Percentiles rank a stretch among this genome's conserved stretches.
These are phyloP conservation scores for Brenthis daphne DNA, from an alignment of 2,888 invertebrate species.

Conservation along the genomic window DNA sequence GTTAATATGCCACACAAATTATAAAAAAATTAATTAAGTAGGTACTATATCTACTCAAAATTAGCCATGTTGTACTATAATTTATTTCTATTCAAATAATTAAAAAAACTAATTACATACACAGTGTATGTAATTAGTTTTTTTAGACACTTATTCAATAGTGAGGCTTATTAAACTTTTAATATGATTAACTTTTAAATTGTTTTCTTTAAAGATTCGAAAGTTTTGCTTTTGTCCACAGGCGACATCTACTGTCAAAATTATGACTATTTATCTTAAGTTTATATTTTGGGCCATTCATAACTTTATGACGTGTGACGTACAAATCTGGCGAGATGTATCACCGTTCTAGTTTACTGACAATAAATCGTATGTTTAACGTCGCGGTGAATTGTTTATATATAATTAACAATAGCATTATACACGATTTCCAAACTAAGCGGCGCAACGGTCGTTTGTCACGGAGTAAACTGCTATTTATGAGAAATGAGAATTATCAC, in stretches of 20 bases:
- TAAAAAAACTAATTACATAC: too few species aligned
- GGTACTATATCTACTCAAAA: too few species aligned
- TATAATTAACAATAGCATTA: conserved; percentile 80
- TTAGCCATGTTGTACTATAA: too few species aligned
- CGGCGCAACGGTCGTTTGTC: conserved; percentile 72
- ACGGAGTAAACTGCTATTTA: conserved; percentile 78
- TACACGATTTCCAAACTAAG: conserved; percentile 79
- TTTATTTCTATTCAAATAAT: too few species aligned
- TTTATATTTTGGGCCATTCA: conserved; percentile 64
- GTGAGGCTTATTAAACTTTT: conserved; percentile 6
- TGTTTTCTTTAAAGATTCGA: conserved; percentile 19
- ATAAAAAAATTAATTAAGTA: too few species aligned
- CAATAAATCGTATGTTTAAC: conserved; percentile 80
- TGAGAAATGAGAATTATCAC: conserved; percentile 78
- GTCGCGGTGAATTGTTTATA: conserved; percentile 70
- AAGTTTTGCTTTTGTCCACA: conserved; percentile 24
- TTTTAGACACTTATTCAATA: conserved; percentile 10
- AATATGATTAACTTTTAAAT: background rate
- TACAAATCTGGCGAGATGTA: conserved; percentile 71
- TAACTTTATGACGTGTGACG: conserved; percentile 53
- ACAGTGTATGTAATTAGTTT: too few species aligned
- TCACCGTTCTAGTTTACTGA: conserved; percentile 71
- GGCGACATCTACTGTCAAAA: conserved; percentile 46
- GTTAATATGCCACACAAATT: too few species aligned
- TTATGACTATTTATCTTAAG: conserved; percentile 59